Conservation (phyloP, 2,113 vertebrate genomes). For the Rostratula benghalensis region DNA sequence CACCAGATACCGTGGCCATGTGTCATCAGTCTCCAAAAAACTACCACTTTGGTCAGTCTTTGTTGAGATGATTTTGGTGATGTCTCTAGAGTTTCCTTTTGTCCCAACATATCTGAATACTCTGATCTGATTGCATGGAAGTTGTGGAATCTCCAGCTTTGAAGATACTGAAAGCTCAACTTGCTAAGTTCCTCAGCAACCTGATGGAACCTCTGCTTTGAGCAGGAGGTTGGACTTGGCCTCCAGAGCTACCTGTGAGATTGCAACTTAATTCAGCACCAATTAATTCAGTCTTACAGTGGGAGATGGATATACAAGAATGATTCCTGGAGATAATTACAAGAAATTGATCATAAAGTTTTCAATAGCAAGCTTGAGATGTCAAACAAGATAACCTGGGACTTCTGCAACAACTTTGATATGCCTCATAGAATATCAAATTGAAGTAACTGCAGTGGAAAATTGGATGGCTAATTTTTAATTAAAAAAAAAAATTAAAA, state of each 20-base stretch:
- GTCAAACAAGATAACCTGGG: background rate
- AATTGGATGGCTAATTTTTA: background rate
- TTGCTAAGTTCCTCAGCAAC: background rate
- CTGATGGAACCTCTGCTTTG: background rate
- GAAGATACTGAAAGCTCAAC: background rate
- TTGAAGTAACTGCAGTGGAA: background rate
- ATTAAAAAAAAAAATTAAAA: background rate
- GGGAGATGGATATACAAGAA: background rate
- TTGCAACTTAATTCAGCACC: background rate
- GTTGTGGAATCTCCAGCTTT: background rate
- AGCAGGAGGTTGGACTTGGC: background rate
- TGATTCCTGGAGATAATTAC: background rate
- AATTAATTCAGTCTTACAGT: background rate
- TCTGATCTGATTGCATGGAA: background rate
- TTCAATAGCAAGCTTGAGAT: background rate
- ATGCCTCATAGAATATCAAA: background rate
- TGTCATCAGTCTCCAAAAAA: slow-evolving; percentile 19
- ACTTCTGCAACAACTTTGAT: background rate
- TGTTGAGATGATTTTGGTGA: background rate
- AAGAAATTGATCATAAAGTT: background rate
- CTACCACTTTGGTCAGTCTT: background rate
- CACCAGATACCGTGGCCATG: background rate
- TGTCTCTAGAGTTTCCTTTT: background rate
- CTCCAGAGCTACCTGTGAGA: background rate
- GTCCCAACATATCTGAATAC: background rate